Evolutionary conservation across 2,113 vertebrate genomes (phyloP).

Genomic region (Rostratula benghalensis): DNA sequence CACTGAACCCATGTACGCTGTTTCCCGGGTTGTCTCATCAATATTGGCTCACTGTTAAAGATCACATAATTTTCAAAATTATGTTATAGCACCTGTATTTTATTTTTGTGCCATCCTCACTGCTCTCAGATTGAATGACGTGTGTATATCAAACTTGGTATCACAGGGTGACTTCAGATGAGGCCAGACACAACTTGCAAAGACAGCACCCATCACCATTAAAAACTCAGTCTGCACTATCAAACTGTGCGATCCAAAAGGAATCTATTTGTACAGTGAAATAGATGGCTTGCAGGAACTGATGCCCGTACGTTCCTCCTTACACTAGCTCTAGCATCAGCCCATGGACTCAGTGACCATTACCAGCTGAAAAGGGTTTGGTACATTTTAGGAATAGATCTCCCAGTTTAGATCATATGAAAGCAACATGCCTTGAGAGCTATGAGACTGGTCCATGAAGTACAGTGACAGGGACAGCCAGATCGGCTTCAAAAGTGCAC

Average conservation of each 20-base stretch:
- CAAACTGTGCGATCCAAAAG: background rate
- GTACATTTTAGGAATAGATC: background rate
- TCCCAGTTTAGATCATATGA: background rate
- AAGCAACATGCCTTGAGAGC: background rate
- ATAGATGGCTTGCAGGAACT: background rate
- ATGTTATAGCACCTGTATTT: background rate
- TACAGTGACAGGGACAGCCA: background rate
- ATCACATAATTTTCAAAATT: background rate
- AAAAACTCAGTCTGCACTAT: background rate
- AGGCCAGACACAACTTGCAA: background rate
- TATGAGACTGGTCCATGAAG: background rate
- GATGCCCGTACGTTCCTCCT: rapidly evolving
- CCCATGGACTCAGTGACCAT: background rate
- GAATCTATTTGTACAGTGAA: background rate
- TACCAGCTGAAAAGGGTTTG: background rate
- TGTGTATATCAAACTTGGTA: background rate
- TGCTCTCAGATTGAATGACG: background rate
- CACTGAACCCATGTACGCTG: background rate
- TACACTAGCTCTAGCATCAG: background rate
- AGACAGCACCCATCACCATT: background rate
- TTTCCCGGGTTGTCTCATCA: background rate
- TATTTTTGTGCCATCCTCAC: background rate
- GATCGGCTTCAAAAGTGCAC: background rate
- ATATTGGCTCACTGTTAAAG: background rate
- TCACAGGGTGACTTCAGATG: background rate